Percentiles rank a stretch among this genome's conserved stretches.
phyloP scores from a whole-genome alignment of 1,140 invertebrate genomes.

The Drosophila santomea region DNA sequence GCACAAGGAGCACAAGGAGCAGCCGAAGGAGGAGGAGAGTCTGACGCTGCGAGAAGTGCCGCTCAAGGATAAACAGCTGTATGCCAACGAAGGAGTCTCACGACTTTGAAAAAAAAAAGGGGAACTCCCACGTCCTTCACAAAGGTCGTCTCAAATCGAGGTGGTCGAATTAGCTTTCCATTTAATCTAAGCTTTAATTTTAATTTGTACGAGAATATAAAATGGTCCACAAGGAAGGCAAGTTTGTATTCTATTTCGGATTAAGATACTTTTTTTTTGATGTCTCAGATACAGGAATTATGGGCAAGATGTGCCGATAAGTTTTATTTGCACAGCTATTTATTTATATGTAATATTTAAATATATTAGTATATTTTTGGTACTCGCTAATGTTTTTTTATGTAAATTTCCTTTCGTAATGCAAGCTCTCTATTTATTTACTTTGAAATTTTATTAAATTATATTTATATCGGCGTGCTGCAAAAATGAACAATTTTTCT shows the following conservation, averaged over 20 bases:
- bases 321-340: neutral
- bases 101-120: constrained; percentile 44
- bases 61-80: constrained; percentile 39
- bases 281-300: too few relatives aligned
- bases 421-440: too few relatives aligned
- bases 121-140: neutral
- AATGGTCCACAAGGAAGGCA: neutral
- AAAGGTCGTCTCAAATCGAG: neutral
- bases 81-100: constrained; percentile 73
- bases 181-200: constrained; percentile 22
- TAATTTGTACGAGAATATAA: constrained; percentile 20
- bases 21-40: neutral
- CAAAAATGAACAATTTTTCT: neutral
- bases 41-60: constrained; percentile 27
- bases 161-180: constrained; percentile 19
- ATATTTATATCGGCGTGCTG: too few relatives aligned
- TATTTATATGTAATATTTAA: neutral
- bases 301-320: neutral
- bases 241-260: neutral
- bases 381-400: neutral
- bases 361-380: neutral
- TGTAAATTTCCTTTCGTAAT: too few relatives aligned
- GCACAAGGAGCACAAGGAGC: constrained; percentile 2
- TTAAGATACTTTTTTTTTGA: neutral
- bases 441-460: neutral